Evolutionary conservation across 2,113 vertebrate genomes (phyloP), one percentile per base, ranked within the genome.

Genomic region (Mystacornis crossleyi): DNA sequence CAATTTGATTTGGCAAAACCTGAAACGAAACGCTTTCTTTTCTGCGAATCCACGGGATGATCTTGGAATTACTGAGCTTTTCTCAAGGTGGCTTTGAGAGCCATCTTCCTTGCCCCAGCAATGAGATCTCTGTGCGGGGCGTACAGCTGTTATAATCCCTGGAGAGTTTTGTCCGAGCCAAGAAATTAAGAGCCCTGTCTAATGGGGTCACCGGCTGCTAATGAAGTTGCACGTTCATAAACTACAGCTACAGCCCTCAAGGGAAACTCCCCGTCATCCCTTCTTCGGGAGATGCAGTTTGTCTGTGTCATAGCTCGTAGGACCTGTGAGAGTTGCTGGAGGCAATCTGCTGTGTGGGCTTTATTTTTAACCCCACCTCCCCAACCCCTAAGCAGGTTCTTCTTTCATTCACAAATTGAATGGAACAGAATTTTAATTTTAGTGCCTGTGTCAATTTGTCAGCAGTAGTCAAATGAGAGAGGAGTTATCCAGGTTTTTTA

Each of bases 341-440:
- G 61, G 66, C 81, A 80, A 42, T 85, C 77, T 81, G 82, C 53
- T 81, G 17, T 66, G 61, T 61, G 48, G 79, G 89, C 73, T 95
- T 84, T 87, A 71, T 88, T 95, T 92, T 91, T 74, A 64, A 13
- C 47, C 28, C 18, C 38, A 29, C 42, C 18, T 26, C 15, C 24
- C n/a, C 20, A 17, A 0, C 9, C 67, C 14, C 29, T 15, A 8
- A 75, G 62, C 67, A 92, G 51, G 64, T 97, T 93, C 78, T 96
- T 94, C 80, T 95, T 97, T 95, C 78, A 43, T 94, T 97, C 89
- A 86, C 77, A 95, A 95, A 97, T 93, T 96, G 84, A 96, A 97
- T 34, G 64, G 88, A 95, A 79, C 84, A 45, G 31, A 82, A 51
- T 90, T 97, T 96, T 97, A 87, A 91, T 94, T 86, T 88, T 4